Base-by-base conservation (phyloP, 2,797 vertebrate species). In the Catharus ustulatus region DNA sequence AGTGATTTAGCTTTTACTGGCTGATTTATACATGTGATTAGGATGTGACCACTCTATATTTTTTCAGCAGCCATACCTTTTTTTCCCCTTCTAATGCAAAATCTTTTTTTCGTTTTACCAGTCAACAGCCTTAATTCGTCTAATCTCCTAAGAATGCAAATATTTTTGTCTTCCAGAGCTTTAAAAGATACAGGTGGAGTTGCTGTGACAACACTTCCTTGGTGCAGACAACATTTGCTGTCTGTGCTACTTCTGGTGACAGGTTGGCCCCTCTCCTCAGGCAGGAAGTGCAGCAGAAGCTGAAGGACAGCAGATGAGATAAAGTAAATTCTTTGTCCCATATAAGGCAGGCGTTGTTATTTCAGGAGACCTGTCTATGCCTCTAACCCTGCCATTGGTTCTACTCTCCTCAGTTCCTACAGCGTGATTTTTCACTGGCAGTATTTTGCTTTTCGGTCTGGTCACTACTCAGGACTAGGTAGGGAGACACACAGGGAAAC, bases 151-250 rank as follows among this genome's bases (percentile, higher is more conserved):
- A 84, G 69, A 73, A 75, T 27, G 49, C 2, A 5, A 89, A 64
- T 76, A 21, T 63, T 94, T 94, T 86, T 78, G n/a, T 78, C 43
- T 93, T 81, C 61, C 83, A 62, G 68, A 82, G 64, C 38, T 72
- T 54, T 61, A 55, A 77, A 62, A 88, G 59, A 15, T 48, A 34
- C 43, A 94, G 86, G 89, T 89, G 86, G 75, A 87, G 72, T 62
- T 94, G 85, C 79, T 84, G 54, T 87, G 68, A 84, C 84, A 67
- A 29, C 81, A 77, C 32, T 95, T 78, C 69, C n/a, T 72, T 4
- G 0, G 23, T 69, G 71, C 48, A 83, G 45, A 13, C 40, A 58
- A 22, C 6, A 1, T 24, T 29, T 3, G 9, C 77, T 66, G 23
- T 51, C 85, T 86, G 38, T 0, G 1, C 64, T 58, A 58, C 82